phyloP scores from a whole-genome alignment of 1,140 invertebrate genomes.

The Drosophila simulans region DNA sequence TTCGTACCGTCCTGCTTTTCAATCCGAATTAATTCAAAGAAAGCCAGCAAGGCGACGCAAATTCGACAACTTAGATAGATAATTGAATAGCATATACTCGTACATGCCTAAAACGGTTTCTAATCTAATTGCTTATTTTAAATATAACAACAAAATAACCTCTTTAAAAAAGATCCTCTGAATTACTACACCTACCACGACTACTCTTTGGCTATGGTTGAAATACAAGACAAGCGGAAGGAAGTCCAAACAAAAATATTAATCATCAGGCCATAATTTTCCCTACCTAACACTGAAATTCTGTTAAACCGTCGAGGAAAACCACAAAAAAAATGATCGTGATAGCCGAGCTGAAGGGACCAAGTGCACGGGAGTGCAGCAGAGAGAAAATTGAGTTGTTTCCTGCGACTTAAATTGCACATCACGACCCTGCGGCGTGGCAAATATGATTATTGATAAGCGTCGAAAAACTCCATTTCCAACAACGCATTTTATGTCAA shows the following conservation, averaged over 20 bases:
- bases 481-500: constrained; percentile 36
- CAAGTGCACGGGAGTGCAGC: constrained; percentile 52
- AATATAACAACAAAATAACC: background rate
- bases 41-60: constrained; percentile 37
- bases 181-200: constrained; percentile 6
- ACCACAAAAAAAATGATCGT: constrained; percentile 68
- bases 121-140: background rate
- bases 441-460: constrained; percentile 80
- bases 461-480: constrained; percentile 4
- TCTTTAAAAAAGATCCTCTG: background rate
- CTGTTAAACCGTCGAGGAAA: constrained; percentile 55
- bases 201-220: constrained; percentile 28
- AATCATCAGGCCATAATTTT: constrained; percentile 9
- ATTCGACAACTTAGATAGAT: too few species aligned
- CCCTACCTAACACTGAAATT: constrained; percentile 28
- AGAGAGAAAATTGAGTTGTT: constrained; percentile 70
- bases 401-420: constrained; percentile 71
- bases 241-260: constrained; percentile 51
- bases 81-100: too few species aligned
- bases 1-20: constrained; percentile 16
- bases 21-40: constrained; percentile 9
- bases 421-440: constrained; percentile 61
- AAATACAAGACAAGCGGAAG: constrained; percentile 74
- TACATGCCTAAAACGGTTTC: too few species aligned
- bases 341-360: constrained; percentile 14